phyloP scores from a whole-genome alignment of 2,797 vertebrate species.

The Hylomyscus alleni region DNA sequence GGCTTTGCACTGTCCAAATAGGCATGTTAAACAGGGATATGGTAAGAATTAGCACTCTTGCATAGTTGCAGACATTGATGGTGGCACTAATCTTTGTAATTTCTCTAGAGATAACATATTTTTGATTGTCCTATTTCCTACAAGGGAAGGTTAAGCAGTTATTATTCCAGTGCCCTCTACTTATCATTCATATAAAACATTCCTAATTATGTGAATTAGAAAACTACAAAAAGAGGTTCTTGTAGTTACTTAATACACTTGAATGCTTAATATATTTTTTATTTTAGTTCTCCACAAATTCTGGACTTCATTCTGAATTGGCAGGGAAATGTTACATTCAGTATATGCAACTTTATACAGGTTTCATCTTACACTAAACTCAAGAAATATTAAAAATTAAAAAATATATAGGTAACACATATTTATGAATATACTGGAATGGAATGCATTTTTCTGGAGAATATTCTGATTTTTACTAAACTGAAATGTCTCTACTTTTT shows the following conservation, averaged over 20 bases:
- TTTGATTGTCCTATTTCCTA: conserved; percentile 61
- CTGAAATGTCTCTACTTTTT: background rate
- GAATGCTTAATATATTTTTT: background rate
- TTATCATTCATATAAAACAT: background rate
- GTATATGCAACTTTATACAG: background rate
- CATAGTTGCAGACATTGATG: conserved; percentile 63
- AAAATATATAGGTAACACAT: background rate
- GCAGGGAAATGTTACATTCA: background rate
- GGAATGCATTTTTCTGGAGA: background rate
- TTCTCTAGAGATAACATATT: conserved; percentile 41
- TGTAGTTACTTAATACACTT: background rate
- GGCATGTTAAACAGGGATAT: conserved; percentile 61
- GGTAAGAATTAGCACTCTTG: conserved; percentile 60
- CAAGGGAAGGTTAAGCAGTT: background rate
- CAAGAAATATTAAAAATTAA: background rate
- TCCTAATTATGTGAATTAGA: background rate
- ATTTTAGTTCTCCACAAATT: background rate
- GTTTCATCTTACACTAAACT: background rate
- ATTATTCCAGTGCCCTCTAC: background rate
- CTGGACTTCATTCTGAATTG: background rate
- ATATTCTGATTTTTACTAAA: background rate
- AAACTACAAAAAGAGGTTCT: background rate
- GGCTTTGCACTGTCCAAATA: conserved; percentile 75
- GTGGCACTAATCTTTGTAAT: conserved; percentile 64
- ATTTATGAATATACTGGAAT: background rate